Evolutionary conservation across 2,113 vertebrate genomes (phyloP).

Genomic region (Odocoileus hemionus): DNA sequence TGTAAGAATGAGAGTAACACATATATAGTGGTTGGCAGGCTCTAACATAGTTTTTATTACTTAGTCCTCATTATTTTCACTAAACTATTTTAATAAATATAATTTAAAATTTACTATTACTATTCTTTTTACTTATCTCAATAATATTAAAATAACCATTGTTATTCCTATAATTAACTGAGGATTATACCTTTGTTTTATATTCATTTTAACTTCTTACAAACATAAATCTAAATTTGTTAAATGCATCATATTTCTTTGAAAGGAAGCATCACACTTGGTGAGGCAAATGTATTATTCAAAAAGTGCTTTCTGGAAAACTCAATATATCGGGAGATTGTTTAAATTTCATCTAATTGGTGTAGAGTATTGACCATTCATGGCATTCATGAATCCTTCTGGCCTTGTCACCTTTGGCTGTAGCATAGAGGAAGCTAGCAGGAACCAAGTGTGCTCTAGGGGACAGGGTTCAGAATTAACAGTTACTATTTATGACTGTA

Average conservation of each 20-base stretch:
- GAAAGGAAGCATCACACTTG: not conserved
- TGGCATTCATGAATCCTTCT: not conserved
- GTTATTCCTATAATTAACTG: not conserved
- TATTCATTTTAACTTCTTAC: not conserved
- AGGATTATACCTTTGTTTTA: not conserved
- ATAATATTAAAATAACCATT: not conserved
- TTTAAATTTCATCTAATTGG: not conserved
- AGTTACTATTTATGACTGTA: not conserved
- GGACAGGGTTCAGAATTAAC: not conserved
- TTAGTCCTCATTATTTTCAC: not conserved
- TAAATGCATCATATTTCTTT: not conserved
- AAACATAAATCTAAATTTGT: not conserved
- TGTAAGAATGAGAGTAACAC: not conserved
- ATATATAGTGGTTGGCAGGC: not conserved
- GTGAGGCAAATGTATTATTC: not conserved
- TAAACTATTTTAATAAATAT: not conserved
- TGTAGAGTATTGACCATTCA: not conserved
- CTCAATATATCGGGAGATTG: not conserved
- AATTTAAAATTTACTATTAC: not conserved
- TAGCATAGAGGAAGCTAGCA: not conserved
- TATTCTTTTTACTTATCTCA: not conserved
- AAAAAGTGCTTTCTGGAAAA: not conserved
- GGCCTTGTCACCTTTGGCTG: not conserved
- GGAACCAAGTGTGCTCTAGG: not conserved
- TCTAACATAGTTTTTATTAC: not conserved